Conservation (phyloP, 2,888 invertebrate genomes). For the Idaea dimidiata region DNA sequence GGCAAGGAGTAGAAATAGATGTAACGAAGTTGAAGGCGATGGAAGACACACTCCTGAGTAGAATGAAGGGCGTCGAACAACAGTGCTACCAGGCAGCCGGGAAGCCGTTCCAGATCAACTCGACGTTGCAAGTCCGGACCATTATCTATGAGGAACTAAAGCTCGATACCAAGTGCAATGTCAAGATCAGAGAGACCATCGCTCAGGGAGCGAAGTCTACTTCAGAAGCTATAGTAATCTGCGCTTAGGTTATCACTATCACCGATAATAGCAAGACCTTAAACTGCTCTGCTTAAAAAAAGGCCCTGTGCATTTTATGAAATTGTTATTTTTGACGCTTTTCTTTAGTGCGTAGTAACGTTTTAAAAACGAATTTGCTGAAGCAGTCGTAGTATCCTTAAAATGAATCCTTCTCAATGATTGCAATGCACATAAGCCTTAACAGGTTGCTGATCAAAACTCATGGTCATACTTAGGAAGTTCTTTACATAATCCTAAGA, state of each 20-base stretch:
- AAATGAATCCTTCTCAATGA: too few relatives aligned
- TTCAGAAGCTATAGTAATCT: slow-evolving; percentile 62
- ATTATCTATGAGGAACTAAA: slow-evolving; percentile 70
- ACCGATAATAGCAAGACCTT: too few relatives aligned
- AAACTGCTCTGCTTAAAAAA: too few relatives aligned
- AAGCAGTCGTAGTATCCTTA: too few relatives aligned
- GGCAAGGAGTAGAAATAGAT: slow-evolving; percentile 57
- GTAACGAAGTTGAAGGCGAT: slow-evolving; percentile 51
- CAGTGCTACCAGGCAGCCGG: slow-evolving; percentile 64
- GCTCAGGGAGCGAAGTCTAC: slow-evolving; percentile 66
- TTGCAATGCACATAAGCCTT: too few relatives aligned
- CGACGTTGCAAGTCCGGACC: slow-evolving; percentile 60
- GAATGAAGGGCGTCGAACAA: slow-evolving; percentile 52
- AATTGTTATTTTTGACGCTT: too few relatives aligned
- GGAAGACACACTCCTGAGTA: slow-evolving; percentile 47
- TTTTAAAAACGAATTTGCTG: too few relatives aligned
- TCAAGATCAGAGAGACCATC: slow-evolving; percentile 59
- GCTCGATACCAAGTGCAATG: slow-evolving; percentile 56
- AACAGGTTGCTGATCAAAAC: too few relatives aligned
- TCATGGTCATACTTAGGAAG: too few relatives aligned
- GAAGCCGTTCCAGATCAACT: slow-evolving; percentile 62
- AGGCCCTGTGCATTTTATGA: too few relatives aligned
- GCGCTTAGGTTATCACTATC: not conserved
- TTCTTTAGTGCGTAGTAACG: too few relatives aligned
- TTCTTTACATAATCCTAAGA: too few relatives aligned